Percentiles rank a stretch among this genome's conserved stretches.
phyloP scores from a whole-genome alignment of 2,113 vertebrate species.

The Prunella himalayana region DNA sequence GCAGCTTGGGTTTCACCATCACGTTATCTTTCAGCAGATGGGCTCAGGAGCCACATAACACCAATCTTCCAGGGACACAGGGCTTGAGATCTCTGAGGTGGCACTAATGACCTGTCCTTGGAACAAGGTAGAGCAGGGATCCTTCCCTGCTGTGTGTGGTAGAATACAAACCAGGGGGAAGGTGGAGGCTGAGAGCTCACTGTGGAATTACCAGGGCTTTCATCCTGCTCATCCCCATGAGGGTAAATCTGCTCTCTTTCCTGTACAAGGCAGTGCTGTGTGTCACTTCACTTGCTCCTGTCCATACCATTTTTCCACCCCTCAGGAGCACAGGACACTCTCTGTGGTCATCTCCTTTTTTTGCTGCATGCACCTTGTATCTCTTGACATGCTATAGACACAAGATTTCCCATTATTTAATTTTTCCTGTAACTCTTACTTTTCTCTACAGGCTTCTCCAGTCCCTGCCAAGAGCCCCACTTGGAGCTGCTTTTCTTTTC shows the following conservation, averaged over 20 bases:
- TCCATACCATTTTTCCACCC: not conserved
- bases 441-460: not conserved
- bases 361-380: accelerated
- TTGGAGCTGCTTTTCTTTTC: not conserved
- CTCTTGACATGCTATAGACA: not conserved
- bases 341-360: not conserved
- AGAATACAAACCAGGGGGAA: not conserved
- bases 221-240: not conserved
- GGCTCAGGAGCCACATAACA: not conserved
- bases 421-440: not conserved
- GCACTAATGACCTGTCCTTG: not conserved
- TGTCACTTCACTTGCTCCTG: not conserved
- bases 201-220: not conserved
- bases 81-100: not conserved
- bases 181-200: accelerated
- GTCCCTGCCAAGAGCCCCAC: not conserved
- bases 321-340: not conserved
- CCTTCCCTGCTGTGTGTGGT: not conserved
- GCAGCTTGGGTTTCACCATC: not conserved
- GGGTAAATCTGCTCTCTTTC: not conserved
- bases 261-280: not conserved
- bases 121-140: not conserved
- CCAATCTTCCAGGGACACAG: not conserved
- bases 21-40: not conserved
- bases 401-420: not conserved